These are phyloP conservation scores for Polia nebulosa DNA, from an alignment of 2,888 invertebrate genomes.

Conservation along the genomic window DNA sequence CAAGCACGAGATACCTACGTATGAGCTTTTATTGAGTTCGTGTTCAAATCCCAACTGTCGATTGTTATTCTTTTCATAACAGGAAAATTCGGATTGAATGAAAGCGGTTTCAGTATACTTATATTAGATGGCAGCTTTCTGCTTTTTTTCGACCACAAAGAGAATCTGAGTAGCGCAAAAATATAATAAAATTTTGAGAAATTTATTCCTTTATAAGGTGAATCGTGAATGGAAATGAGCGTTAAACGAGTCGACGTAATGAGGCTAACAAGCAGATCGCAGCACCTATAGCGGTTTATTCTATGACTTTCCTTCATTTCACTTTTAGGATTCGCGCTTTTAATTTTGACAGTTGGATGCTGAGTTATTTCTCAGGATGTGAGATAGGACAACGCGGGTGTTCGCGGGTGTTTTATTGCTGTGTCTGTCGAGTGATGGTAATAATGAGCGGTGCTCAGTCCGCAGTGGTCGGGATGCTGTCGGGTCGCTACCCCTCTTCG, in stretches of 20 bases:
- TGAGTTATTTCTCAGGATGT: constrained; percentile 56
- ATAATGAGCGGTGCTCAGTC: constrained; percentile 31
- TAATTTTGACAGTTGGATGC: constrained; percentile 51
- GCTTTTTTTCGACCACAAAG: constrained; percentile 57
- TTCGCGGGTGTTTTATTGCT: constrained; percentile 38
- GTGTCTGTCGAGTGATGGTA: constrained; percentile 27
- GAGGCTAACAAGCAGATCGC: constrained; percentile 73
- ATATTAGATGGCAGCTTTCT: constrained; percentile 54
- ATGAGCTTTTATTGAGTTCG: constrained; percentile 51
- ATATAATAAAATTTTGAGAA: constrained; percentile 54
- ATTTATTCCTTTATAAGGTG: constrained; percentile 60
- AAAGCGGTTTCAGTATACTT: constrained; percentile 56
- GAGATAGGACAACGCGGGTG: constrained; percentile 58
- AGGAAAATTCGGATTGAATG: constrained; percentile 51
- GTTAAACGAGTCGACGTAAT: constrained; percentile 69
- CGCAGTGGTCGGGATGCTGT: not conserved
- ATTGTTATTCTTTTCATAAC: constrained; percentile 64
- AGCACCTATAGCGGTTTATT: constrained; percentile 63
- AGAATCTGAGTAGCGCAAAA: constrained; percentile 47
- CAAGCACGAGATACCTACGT: constrained; percentile 35
- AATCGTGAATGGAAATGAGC: constrained; percentile 67
- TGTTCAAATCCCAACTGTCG: constrained; percentile 38
- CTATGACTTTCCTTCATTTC: constrained; percentile 48
- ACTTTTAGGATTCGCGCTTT: constrained; percentile 35
- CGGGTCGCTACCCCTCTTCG: constrained; percentile 17